These are phyloP conservation scores for Drosophila pseudotakahashii DNA, from an alignment of 2,888 invertebrate species.

Conservation along the genomic window DNA sequence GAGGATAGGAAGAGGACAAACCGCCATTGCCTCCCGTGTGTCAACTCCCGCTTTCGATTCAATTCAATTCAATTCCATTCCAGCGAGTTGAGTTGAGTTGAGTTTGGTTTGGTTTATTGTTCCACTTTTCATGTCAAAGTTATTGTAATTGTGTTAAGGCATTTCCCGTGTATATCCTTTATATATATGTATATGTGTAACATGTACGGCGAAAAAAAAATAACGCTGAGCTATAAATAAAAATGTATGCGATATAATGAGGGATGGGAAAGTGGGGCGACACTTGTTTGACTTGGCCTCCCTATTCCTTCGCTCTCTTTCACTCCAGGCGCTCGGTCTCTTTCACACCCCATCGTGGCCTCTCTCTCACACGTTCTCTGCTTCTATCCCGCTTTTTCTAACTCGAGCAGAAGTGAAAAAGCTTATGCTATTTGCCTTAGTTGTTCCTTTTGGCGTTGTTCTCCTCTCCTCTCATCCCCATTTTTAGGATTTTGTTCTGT, in stretches of 20 bases:
- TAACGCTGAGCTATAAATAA: slow-evolving; percentile 64
- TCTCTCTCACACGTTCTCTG: slow-evolving; percentile 1
- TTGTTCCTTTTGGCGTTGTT: slow-evolving; percentile 37
- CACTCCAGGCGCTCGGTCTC: slow-evolving; percentile 5
- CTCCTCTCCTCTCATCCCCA: slow-evolving; percentile 20
- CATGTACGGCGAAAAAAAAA: slow-evolving; percentile 13
- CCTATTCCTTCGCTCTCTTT: slow-evolving; percentile 11
- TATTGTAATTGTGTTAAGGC: slow-evolving; percentile 81
- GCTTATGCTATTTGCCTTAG: slow-evolving; percentile 60
- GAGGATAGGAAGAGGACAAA: slow-evolving; percentile 16
- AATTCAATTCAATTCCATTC: slow-evolving; percentile 19
- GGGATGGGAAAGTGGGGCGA: slow-evolving; percentile 49
- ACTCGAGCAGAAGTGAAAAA: slow-evolving; percentile 50
- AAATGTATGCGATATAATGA: slow-evolving; percentile 37
- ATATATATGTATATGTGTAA: slow-evolving; percentile 23
- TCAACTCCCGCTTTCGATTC: slow-evolving; percentile 48
- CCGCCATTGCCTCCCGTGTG: slow-evolving; percentile 65
- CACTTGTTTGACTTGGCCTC: slow-evolving; percentile 74
- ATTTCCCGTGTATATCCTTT: slow-evolving; percentile 76
- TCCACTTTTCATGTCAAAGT: slow-evolving; percentile 81
- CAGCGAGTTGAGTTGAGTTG: slow-evolving; percentile 41
- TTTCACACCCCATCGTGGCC: background rate
- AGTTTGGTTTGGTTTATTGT: slow-evolving; percentile 74
- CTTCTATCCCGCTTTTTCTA: slow-evolving; percentile 21
- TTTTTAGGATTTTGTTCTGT: slow-evolving; percentile 15